phyloP scores from a whole-genome alignment of 2,113 vertebrate genomes.

The Carlito syrichta region DNA sequence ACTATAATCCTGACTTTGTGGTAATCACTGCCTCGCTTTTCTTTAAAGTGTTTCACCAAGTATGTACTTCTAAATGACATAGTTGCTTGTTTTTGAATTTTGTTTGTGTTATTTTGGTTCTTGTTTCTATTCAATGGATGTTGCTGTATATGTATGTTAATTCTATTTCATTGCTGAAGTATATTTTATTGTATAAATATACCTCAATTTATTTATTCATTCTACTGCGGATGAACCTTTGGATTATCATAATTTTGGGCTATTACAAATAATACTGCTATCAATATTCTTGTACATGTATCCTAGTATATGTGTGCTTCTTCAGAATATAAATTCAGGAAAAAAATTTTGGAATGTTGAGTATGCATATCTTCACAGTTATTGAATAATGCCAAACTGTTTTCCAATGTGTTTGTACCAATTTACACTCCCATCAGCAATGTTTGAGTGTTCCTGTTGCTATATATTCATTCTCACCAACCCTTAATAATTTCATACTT shows the following conservation, averaged over 20 bases:
- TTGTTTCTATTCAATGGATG: conserved; percentile 7
- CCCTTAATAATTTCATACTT: background rate
- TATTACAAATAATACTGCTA: background rate
- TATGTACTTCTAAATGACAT: conserved; percentile 33
- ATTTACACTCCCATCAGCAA: background rate
- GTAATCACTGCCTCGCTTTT: conserved; percentile 51
- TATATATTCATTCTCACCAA: background rate
- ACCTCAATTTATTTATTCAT: background rate
- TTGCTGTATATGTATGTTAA: background rate
- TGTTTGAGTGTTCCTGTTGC: background rate
- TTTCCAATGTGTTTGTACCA: conserved; percentile 24
- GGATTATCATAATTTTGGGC: background rate
- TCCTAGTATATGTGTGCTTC: background rate
- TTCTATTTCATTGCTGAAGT: background rate
- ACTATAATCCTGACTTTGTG: conserved; percentile 59
- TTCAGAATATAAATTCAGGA: conserved; percentile 27
- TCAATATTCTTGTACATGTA: background rate
- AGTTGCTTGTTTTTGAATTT: conserved; percentile 53
- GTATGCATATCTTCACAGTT: background rate
- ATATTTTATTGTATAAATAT: background rate
- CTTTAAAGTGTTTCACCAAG: conserved; percentile 31
- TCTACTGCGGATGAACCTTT: background rate
- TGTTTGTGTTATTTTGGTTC: conserved; percentile 38
- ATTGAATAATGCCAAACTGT: background rate
- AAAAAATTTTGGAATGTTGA: conserved; percentile 9